phyloP scores from a whole-genome alignment of 30 jellyfish, hydroid and myxozoan genomes.

The Hydra vulgaris region DNA sequence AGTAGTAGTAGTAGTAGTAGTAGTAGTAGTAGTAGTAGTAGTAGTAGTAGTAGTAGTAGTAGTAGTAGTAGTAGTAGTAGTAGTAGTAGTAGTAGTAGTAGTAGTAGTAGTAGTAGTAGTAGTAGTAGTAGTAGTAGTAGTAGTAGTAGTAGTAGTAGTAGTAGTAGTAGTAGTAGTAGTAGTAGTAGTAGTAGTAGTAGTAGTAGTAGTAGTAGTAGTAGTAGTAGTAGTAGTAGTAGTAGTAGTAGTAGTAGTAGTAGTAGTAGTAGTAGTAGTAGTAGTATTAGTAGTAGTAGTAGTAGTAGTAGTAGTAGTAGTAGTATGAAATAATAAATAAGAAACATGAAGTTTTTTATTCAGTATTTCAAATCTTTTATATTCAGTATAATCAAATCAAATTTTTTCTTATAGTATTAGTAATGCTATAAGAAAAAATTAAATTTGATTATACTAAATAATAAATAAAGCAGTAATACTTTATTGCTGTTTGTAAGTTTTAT shows the following conservation, averaged over 20 bases:
- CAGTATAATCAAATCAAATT: too few relatives aligned
- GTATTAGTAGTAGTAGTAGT: too few relatives aligned
- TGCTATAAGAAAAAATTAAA: too few relatives aligned
- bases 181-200: neutral
- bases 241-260: neutral
- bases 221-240: neutral
- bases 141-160: neutral
- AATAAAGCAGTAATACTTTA: too few relatives aligned
- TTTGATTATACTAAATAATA: too few relatives aligned
- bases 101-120: neutral
- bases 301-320: too few relatives aligned
- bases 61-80: neutral
- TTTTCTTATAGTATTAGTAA: too few relatives aligned
- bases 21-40: neutral
- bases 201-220: neutral
- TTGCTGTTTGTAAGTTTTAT: too few relatives aligned
- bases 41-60: neutral
- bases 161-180: neutral
- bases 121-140: neutral
- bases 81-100: neutral
- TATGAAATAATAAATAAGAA: too few relatives aligned
- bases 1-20: neutral
- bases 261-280: neutral
- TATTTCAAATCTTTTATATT: too few relatives aligned
- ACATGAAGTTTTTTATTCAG: too few relatives aligned